These are phyloP conservation scores for Leptarthrus brevirostris DNA, from an alignment of 2,888 invertebrate genomes.

Conservation along the genomic window DNA sequence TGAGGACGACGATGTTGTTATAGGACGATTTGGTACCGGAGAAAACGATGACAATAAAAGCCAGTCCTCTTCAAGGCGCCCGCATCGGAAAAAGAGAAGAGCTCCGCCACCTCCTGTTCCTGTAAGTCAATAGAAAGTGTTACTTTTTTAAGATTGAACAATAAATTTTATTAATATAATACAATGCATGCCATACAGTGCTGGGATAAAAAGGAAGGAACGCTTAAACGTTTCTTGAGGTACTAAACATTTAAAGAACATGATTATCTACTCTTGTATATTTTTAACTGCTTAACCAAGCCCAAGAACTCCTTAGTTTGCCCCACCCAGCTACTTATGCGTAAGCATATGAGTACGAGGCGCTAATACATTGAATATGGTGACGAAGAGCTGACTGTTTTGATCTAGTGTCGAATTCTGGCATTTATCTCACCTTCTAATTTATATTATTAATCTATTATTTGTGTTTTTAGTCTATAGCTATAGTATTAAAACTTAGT, in stretches of 20 bases:
- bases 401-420: too few species aligned
- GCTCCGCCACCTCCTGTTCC: slow-evolving; percentile 71
- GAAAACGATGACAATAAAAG: slow-evolving; percentile 54
- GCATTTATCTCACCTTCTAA: too few species aligned
- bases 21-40: slow-evolving; percentile 55
- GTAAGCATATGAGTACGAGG: too few species aligned
- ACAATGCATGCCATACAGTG: slow-evolving; percentile 32
- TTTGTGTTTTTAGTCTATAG: too few species aligned
- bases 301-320: too few species aligned
- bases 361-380: too few species aligned
- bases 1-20: slow-evolving; percentile 61
- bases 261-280: not conserved
- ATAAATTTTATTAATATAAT: slow-evolving; percentile 8
- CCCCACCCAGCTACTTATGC: too few species aligned
- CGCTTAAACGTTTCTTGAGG: slow-evolving; percentile 23
- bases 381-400: too few species aligned
- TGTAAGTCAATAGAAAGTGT: slow-evolving; percentile 52
- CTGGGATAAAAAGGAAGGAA: slow-evolving; percentile 38
- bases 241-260: slow-evolving; percentile 7
- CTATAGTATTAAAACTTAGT: too few species aligned
- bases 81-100: slow-evolving; percentile 73
- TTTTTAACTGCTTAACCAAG: too few species aligned
- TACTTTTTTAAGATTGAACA: not conserved
- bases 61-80: slow-evolving; percentile 68
- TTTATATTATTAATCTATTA: too few species aligned